A percentile compares a stretch with the other conserved stretches of the same genome.
phyloP scores from a whole-genome alignment of 2,113 vertebrate species.

The Ammodytes marinus region DNA sequence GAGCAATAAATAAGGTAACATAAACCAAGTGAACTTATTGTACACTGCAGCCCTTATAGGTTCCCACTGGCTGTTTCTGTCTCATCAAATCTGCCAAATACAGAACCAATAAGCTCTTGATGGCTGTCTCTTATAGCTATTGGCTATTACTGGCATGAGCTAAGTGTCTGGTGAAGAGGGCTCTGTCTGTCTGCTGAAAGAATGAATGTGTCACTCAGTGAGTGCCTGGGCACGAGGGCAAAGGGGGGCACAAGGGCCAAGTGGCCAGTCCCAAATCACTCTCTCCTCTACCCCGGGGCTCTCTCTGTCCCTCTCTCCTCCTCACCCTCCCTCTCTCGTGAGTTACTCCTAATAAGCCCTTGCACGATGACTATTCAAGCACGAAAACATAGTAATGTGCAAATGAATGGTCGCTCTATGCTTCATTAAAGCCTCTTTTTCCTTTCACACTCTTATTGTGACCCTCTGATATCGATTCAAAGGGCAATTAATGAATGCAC shows the following conservation, averaged over 20 bases:
- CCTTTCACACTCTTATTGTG: constrained; percentile 99
- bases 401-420: constrained; percentile 99
- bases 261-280: constrained; percentile 78
- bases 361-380: constrained; percentile 79
- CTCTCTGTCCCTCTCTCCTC: constrained; percentile 50
- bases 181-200: constrained; percentile 69
- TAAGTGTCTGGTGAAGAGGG: constrained; percentile 72
- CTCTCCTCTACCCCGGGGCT: constrained; percentile 73
- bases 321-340: constrained; percentile 73
- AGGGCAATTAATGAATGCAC: constrained; percentile 99
- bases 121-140: constrained; percentile 65
- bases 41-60: neutral
- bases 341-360: constrained; percentile 72
- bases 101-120: constrained; percentile 30
- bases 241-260: constrained; percentile 74
- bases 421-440: constrained; percentile 99
- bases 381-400: constrained; percentile 92
- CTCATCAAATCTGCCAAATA: constrained; percentile 41
- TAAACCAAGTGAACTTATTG: too few species aligned
- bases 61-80: constrained; percentile 21
- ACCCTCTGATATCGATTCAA: constrained; percentile 99
- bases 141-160: constrained; percentile 53
- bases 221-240: constrained; percentile 77
- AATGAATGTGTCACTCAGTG: constrained; percentile 80
- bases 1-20: too few species aligned